Percentiles rank a stretch among this genome's conserved stretches.
Conservation (phyloP, 1,140 invertebrate species). For the Sitobion miscanthi region DNA sequence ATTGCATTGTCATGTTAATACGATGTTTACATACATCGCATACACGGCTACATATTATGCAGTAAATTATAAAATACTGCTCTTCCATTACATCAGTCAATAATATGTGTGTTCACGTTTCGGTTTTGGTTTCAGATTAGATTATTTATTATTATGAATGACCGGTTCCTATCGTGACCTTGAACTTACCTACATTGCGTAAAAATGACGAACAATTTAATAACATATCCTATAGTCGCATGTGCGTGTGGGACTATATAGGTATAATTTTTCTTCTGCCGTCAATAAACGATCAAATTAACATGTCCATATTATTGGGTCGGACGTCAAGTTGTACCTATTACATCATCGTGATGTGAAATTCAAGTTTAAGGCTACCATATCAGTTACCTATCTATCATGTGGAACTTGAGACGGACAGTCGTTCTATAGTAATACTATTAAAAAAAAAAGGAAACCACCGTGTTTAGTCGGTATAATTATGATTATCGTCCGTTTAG, state of each 20-base stretch:
- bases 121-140: background rate
- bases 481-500: background rate
- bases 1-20: background rate
- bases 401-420: background rate
- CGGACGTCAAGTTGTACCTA: background rate
- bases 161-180: background rate
- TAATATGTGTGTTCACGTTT: background rate
- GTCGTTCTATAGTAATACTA: background rate
- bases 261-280: constrained; percentile 9
- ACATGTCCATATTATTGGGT: background rate
- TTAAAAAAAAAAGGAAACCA: background rate
- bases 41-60: background rate
- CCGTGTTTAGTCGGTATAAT: background rate
- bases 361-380: constrained; percentile 30
- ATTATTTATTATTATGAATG: constrained; percentile 36
- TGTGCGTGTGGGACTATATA: background rate
- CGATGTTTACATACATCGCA: background rate
- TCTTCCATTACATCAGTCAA: background rate
- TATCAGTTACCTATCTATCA: background rate
- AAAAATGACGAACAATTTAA: background rate
- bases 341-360: background rate
- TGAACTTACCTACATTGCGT: constrained; percentile 26
- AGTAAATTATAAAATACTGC: background rate
- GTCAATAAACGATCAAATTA: background rate
- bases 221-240: background rate